Conservation (phyloP, 2,888 invertebrate genomes). For the Glyphotaelius pellucidus region DNA sequence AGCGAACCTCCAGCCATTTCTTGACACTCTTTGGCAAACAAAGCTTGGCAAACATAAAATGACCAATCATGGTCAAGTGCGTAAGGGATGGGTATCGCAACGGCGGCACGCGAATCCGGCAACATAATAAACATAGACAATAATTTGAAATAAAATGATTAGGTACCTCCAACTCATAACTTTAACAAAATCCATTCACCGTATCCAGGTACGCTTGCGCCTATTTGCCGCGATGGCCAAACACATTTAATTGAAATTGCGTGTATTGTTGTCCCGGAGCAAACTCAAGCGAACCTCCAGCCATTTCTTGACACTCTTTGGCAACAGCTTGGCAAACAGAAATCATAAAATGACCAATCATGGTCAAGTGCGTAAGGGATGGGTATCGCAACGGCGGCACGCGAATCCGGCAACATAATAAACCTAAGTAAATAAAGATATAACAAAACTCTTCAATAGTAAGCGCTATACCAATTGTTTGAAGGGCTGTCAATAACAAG, state of each 20-base stretch:
- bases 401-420: not conserved
- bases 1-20: conserved; percentile 39
- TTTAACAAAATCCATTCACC: not conserved
- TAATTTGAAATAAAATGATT: not conserved
- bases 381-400: not conserved
- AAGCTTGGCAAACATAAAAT: conserved; percentile 21
- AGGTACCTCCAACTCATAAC: not conserved
- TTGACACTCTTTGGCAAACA: conserved; percentile 51
- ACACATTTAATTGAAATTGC: conserved; percentile 49
- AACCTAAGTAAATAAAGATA: not conserved
- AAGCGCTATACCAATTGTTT: not conserved
- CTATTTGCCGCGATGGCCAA: conserved; percentile 13
- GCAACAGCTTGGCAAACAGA: conserved; percentile 37
- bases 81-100: conserved; percentile 4
- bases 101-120: not conserved
- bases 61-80: conserved; percentile 41
- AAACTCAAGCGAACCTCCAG: conserved; percentile 41
- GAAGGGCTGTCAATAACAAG: not conserved
- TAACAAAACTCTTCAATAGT: not conserved
- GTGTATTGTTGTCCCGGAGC: conserved; percentile 37
- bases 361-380: conserved; percentile 43
- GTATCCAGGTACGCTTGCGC: not conserved
- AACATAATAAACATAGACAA: not conserved
- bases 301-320: conserved; percentile 51
- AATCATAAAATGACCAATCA: conserved; percentile 17